A percentile compares a stretch with the other conserved stretches of the same genome.
Conservation (phyloP, 2,113 vertebrate species). For the Dromaius novaehollandiae region DNA sequence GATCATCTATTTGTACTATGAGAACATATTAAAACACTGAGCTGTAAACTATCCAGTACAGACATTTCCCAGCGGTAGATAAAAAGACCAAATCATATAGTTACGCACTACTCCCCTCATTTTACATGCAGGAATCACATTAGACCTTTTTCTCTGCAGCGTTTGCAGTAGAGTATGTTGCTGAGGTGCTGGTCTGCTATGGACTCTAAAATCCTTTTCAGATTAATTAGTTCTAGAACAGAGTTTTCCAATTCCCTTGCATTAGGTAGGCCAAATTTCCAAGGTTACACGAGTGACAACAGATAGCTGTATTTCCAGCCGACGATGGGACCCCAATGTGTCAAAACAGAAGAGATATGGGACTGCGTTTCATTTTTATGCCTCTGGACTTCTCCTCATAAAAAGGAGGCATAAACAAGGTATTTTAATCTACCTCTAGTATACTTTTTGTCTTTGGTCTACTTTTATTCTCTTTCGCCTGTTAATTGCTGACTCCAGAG, state of each 20-base stretch:
- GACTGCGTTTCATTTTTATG: fast-evolving
- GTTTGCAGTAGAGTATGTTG: neutral
- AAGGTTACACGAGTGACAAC: neutral
- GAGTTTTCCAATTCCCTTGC: neutral
- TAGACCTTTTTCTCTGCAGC: neutral
- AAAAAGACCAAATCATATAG: neutral
- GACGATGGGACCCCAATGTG: fast-evolving
- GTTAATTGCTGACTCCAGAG: neutral
- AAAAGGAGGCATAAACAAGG: neutral
- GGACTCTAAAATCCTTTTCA: neutral
- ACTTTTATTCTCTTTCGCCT: neutral
- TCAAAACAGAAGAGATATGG: fast-evolving
- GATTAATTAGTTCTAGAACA: neutral
- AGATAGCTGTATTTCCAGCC: fast-evolving
- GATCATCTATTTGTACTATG: fast-evolving
- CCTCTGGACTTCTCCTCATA: neutral
- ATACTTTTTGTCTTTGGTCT: neutral
- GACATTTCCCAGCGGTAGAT: too few species aligned
- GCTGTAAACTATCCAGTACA: too few species aligned
- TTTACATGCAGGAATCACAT: too few species aligned
- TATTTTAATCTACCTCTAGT: neutral
- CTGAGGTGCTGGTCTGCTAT: neutral
- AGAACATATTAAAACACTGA: too few species aligned
- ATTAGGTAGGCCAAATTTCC: neutral
- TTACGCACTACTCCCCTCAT: neutral